Evolutionary conservation across 2,113 vertebrate species (phyloP), one percentile per base, ranked within the genome.

Genomic region (Prionailurus viverrinus): DNA sequence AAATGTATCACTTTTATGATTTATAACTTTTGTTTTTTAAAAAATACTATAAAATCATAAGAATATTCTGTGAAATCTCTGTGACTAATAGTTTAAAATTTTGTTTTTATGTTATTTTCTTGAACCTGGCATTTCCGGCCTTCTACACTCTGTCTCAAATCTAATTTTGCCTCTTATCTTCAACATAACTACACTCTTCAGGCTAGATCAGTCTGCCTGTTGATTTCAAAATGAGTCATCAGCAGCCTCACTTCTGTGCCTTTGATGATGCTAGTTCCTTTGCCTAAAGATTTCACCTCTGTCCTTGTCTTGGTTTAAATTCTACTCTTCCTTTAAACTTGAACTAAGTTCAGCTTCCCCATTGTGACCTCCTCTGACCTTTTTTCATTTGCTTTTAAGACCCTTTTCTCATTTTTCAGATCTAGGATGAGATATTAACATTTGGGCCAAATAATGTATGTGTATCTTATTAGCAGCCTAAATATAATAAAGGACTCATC

Each of bases 51-150:
- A 83, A 81, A 97, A 55, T 74, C 39, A 55, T 80, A 39, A 88
- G 65, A 73, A 73, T 61, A 84, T 68, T 53, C 55, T 92, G 2
- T 73, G 55, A 88, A 84, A 93, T 84, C 0, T 85, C 66, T 73
- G 23, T 87, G n/a, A 25, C 10, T 76, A 84, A 51, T 21, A 71
- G 9, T 53, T 87, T 51, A n/a, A 83, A 45, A 65, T 96, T 89
- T 83, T 95, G 78, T 66, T 88, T 93, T 93, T 73, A 63, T 33
- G 63, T 69, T 81, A 81, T 85, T 51, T 92, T 80, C 51, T 95
- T 85, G n/a, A 95, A 33, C 2, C 63, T 97, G 33, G 31, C 8
- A 90, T 94, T 96, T 16, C 88, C 8, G 25, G 2, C 14, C 14
- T 88, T 96, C n/a, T 83, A 39, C 3, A 51, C 58, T 91, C 19